phyloP scores from a whole-genome alignment of 2,888 invertebrate genomes.

The Lepidochrysops patricia region DNA sequence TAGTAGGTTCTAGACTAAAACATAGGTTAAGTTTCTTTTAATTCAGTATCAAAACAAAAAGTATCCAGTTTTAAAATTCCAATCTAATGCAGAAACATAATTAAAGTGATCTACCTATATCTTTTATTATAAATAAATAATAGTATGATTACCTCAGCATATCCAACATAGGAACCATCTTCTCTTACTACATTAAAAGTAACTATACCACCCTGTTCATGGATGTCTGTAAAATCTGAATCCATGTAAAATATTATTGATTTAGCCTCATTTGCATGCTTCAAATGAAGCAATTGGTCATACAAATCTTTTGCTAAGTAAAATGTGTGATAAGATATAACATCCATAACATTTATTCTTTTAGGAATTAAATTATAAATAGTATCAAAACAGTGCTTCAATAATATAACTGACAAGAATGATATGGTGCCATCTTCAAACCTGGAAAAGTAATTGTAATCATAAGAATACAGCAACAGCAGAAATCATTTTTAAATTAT shows the following conservation, averaged over 20 bases:
- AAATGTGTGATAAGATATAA: constrained; percentile 83
- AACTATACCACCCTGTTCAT: constrained; percentile 87
- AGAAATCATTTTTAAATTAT: too few species aligned
- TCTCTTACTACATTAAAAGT: constrained; percentile 89
- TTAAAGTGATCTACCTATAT: too few species aligned
- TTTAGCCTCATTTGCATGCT: constrained; percentile 82
- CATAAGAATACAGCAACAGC: too few species aligned
- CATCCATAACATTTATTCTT: constrained; percentile 67
- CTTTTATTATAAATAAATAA: too few species aligned
- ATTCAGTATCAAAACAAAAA: too few species aligned
- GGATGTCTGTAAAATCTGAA: constrained; percentile 75
- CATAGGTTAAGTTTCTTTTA: too few species aligned
- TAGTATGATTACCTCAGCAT: constrained; percentile 91
- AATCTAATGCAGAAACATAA: too few species aligned
- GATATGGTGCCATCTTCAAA: constrained; percentile 96
- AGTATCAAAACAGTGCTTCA: constrained; percentile 88
- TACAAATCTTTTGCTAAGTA: constrained; percentile 83
- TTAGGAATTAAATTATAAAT: constrained; percentile 78
- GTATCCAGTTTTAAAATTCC: too few species aligned
- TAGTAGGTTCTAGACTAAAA: too few species aligned
- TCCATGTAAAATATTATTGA: constrained; percentile 84
- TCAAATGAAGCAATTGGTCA: constrained; percentile 73
- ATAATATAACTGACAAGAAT: constrained; percentile 86
- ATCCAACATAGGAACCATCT: constrained; percentile 88
- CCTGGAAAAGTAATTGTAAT: constrained; percentile 55